Percentiles rank a stretch among this genome's conserved stretches.
These are phyloP conservation scores for Agrotis ipsilon DNA, from an alignment of 2,888 invertebrate genomes.

Conservation along the genomic window DNA sequence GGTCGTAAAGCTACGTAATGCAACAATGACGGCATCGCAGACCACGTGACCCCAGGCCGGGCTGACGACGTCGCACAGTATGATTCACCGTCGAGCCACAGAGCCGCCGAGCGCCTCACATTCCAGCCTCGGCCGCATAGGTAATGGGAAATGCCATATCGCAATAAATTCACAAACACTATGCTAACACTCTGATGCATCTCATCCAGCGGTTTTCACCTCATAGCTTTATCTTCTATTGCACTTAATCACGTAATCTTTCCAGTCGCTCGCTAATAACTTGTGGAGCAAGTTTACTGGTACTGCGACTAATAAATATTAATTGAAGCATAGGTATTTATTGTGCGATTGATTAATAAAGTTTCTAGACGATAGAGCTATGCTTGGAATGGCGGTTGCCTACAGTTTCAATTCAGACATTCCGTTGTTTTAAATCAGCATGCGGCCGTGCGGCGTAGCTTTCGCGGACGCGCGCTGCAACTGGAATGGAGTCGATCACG, in stretches of 20 bases:
- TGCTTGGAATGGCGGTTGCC: constrained; percentile 58
- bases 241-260: constrained; percentile 45
- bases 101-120: constrained; percentile 75
- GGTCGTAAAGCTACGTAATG: constrained; percentile 66
- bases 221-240: constrained; percentile 56
- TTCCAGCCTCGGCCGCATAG: constrained; percentile 83
- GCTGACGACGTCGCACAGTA: constrained; percentile 66
- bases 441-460: constrained; percentile 77
- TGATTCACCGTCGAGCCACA: constrained; percentile 80
- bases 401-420: constrained; percentile 72
- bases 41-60: constrained; percentile 81
- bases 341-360: constrained; percentile 54
- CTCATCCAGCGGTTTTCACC: constrained; percentile 66
- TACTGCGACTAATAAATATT: constrained; percentile 49
- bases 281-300: constrained; percentile 45
- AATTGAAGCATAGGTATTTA: constrained; percentile 56
- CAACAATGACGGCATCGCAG: constrained; percentile 81
- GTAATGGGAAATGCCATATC: constrained; percentile 86
- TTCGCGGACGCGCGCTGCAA: constrained; percentile 76
- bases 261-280: constrained; percentile 38
- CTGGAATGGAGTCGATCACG: constrained; percentile 78
- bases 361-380: constrained; percentile 47
- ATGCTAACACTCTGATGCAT: constrained; percentile 73
- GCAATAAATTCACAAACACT: constrained; percentile 80
- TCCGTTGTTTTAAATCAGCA: constrained; percentile 79